phyloP scores from a whole-genome alignment of 1,140 invertebrate genomes.

The Chymomyza costata region DNA sequence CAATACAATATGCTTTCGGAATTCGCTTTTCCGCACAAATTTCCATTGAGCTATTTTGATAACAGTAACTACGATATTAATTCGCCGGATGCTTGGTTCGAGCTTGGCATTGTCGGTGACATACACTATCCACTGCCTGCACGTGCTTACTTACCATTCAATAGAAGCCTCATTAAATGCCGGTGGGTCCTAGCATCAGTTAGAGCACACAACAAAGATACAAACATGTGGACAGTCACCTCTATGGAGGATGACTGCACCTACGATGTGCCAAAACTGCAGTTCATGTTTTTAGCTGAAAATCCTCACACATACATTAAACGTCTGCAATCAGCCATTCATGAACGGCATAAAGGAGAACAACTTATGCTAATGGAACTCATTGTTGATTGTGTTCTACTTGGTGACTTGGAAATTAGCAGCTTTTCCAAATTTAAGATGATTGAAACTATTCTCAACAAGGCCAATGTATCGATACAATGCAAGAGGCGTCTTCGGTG shows the following conservation, averaged over 20 bases:
- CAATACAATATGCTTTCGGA: conserved; percentile 58
- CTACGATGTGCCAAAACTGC: conserved; percentile 57
- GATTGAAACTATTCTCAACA: conserved; percentile 35
- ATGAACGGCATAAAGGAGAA: conserved; percentile 55
- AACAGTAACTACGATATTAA: conserved; percentile 58
- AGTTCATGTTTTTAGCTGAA: conserved; percentile 71
- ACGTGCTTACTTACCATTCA: conserved; percentile 48
- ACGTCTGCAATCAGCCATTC: conserved; percentile 48
- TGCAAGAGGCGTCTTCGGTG: conserved; percentile 46
- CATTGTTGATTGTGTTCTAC: conserved; percentile 65
- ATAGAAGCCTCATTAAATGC: conserved; percentile 45
- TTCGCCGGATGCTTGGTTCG: conserved; percentile 59
- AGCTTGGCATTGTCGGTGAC: conserved; percentile 51
- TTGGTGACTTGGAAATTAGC: conserved; percentile 54
- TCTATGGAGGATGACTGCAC: conserved; percentile 46
- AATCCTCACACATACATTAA: conserved; percentile 53
- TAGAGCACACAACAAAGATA: conserved; percentile 31
- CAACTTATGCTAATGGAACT: conserved; percentile 60
- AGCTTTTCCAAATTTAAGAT: conserved; percentile 47
- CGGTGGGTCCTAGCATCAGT: conserved; percentile 56
- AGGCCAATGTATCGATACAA: conserved; percentile 32
- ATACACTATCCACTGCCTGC: conserved; percentile 55
- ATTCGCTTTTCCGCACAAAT: conserved; percentile 60
- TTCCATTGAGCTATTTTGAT: conserved; percentile 67
- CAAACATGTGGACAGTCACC: conserved; percentile 42